Evolutionary conservation across 2,888 invertebrate species (phyloP).

Genomic region (Lingula anatina): DNA sequence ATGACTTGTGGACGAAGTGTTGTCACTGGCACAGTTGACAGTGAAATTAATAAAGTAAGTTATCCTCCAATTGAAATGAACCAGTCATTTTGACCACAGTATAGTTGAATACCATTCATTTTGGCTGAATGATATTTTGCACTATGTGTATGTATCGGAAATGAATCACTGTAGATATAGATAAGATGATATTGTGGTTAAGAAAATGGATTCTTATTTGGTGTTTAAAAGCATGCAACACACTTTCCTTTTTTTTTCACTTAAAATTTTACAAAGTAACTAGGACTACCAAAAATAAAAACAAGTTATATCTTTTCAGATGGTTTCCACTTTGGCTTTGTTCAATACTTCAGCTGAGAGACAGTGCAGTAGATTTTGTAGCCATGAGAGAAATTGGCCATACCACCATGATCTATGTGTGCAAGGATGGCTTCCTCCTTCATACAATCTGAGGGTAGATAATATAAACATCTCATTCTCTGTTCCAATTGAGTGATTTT

Average conservation of each 20-base stretch:
- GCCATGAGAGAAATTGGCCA: slow-evolving; percentile 21
- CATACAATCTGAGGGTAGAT: slow-evolving; percentile 26
- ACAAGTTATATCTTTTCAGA: slow-evolving; percentile 12
- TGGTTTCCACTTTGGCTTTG: slow-evolving; percentile 35
- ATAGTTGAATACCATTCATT: too few species aligned
- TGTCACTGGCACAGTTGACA: slow-evolving; percentile 29
- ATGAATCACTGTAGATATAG: too few species aligned
- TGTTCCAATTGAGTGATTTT: too few species aligned
- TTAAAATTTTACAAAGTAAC: neutral
- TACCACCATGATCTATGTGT: slow-evolving; percentile 40
- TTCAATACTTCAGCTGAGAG: slow-evolving; percentile 33
- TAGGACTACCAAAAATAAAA: neutral
- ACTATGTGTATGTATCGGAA: too few species aligned
- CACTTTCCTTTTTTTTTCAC: neutral
- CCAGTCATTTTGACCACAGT: too few species aligned
- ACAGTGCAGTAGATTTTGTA: slow-evolving; percentile 28
- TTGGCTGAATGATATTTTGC: too few species aligned
- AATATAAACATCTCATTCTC: neutral
- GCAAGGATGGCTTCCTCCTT: too few species aligned
- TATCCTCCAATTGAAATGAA: too few species aligned
- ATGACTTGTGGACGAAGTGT: slow-evolving; percentile 37
- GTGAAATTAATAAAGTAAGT: slow-evolving; percentile 35
- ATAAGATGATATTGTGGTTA: too few species aligned
- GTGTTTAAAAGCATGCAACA: too few species aligned
- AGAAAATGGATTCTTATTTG: too few species aligned